Base-by-base conservation (phyloP, 1,140 invertebrate species). In the Choristoneura fumiferana region DNA sequence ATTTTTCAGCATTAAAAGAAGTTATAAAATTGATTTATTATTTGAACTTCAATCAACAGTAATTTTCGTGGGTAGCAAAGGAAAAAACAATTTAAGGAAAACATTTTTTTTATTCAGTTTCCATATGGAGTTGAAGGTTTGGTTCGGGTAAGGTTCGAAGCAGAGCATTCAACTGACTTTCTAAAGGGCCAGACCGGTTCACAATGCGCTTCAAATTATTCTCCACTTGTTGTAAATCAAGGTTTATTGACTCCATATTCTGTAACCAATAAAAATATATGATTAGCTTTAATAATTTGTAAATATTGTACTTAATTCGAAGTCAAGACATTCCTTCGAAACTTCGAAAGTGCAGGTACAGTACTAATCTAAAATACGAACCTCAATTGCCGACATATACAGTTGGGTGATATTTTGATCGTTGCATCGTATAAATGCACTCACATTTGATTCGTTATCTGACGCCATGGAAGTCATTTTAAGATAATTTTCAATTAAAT, bases 211-310 rank as follows among this genome's bases (percentile, higher is more conserved):
- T 78, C 38, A 89, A 59, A 64, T 85, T 86, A 12, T 76, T 85
- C 38, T 89, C 82, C 36, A 90, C 63, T 67, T 77, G 65, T 4
- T 86, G 38, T 14, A 90, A 63, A 61, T 85, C 83, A 65, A 88
- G 83, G 57, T 86, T 88, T 35, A 90, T 86, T n/a, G 75, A 65
- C 65, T 87, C 78, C 77, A 90, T 80, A 14, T 75, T 80, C 88
- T 90, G 68, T 62, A 82, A 83, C 59, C 54, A 9, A 67, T 34
- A 62, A 60, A 34, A 29, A 18, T 9, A n/a, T n/a, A n/a, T n/a
- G n/a, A n/a, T n/a, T n/a, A n/a, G n/a, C n/a, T n/a, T n/a, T n/a
- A n/a, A n/a, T n/a, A n/a, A n/a, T n/a, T n/a, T n/a, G n/a, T n/a
- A n/a, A n/a, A n/a, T n/a, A n/a, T n/a, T n/a, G n/a, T n/a, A n/a